phyloP scores from a whole-genome alignment of 2,113 vertebrate species.

The Microcebus murinus region DNA sequence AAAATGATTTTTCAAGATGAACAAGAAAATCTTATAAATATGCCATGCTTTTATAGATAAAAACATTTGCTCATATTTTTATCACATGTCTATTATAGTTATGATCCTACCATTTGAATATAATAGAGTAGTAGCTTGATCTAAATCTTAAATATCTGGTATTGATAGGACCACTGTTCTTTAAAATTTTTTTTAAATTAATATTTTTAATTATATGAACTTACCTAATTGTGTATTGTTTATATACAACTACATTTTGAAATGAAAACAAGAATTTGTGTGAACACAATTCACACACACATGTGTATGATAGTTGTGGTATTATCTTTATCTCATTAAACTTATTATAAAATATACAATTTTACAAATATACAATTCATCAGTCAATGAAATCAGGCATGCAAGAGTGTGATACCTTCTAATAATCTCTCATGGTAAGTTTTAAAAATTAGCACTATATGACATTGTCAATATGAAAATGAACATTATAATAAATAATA shows the following conservation, averaged over 20 bases:
- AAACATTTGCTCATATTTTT: not conserved
- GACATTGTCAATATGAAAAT: not conserved
- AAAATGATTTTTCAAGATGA: conserved; percentile 64
- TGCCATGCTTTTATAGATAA: not conserved
- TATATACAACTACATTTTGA: not conserved
- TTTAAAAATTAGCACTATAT: not conserved
- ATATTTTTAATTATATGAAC: not conserved
- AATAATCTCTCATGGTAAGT: not conserved
- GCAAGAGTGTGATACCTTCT: not conserved
- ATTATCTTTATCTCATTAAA: conserved; percentile 1
- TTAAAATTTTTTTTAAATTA: not conserved
- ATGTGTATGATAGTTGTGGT: not conserved
- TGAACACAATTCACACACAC: not conserved
- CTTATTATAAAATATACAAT: not conserved
- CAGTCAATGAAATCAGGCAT: not conserved
- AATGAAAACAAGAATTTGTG: not conserved
- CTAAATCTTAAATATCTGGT: not conserved
- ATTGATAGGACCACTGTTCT: not conserved
- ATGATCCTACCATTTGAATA: not conserved
- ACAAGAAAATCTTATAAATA: conserved; percentile 25
- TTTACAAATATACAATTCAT: not conserved
- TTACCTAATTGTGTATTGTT: not conserved
- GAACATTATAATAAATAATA: not conserved
- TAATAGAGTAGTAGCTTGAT: not conserved
- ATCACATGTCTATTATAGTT: not conserved